Base-by-base conservation (phyloP, 2,888 invertebrate genomes). In the Dolomedes plantarius region DNA sequence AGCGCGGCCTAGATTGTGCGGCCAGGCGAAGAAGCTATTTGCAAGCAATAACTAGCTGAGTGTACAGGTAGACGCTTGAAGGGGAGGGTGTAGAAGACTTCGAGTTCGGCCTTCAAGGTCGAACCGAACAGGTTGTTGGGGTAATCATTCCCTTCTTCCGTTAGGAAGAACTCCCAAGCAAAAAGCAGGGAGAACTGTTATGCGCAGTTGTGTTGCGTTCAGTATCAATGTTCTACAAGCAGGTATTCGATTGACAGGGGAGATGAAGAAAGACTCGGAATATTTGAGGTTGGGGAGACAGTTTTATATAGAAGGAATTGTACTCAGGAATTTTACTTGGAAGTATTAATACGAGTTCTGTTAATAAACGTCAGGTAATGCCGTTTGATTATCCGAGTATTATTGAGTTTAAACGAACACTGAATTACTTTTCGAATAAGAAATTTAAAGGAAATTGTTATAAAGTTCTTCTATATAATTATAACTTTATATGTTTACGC, bases 61-160 rank as follows among this genome's bases (percentile, higher is more conserved):
- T 41, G 69, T 69, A 69, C 69, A 41, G 39, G 69, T 41, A 69
- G 65, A n/a, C 31, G 2, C n/a, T 29, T 5, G 29, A 7, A 9
- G 69, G 41, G 39, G 28, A 41, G 69, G 41, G 41, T 28, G 27
- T 0, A 23, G 65, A 41, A 27, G 28, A 36, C 16, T 16, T 27
- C 9, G 23, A 39, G 56, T 65, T 82, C 75, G 75, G 62, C 76
- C 82, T 82, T 82, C 82, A 82, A 82, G 82, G 82, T 82, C 82
- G 75, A 76, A 71, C 39, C 64, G 62, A 75, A 76, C 76, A 71
- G 71, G 75, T 82, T 82, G 76, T 46, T 31, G 27, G 23, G 62
- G 41, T 62, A 82, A 64, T 46, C 27, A 73, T 73, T 73, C 50
- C 46, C 23, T 16, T 29, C 73, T 73, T 68, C 73, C 73, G 80